Percentiles rank a stretch among this genome's conserved stretches.
These are phyloP conservation scores for Geotrupes spiniger DNA, from an alignment of 2,888 invertebrate species.

Conservation along the genomic window DNA sequence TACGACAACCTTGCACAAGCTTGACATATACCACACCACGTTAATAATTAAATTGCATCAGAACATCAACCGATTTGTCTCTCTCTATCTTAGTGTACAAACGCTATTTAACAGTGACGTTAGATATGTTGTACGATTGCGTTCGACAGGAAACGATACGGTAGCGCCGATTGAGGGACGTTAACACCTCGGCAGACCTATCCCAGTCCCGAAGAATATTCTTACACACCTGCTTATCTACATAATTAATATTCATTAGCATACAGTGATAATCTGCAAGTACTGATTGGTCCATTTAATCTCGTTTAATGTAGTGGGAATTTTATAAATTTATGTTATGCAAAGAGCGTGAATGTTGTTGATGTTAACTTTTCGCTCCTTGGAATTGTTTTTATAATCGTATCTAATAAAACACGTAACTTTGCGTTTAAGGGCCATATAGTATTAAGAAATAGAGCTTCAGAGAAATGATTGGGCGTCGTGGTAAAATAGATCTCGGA, in stretches of 20 bases:
- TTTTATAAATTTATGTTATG: constrained; percentile 7
- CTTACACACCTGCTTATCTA: constrained; percentile 26
- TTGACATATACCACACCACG: constrained; percentile 28
- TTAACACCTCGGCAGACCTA: constrained; percentile 10
- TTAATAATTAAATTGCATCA: constrained; percentile 28
- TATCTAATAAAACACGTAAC: no score
- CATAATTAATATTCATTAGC: constrained; percentile 27
- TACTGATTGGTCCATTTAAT: constrained; percentile 20
- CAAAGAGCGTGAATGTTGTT: no score
- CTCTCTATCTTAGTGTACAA: not conserved
- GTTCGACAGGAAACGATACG: constrained; percentile 8
- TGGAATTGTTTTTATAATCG: no score
- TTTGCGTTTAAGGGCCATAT: no score
- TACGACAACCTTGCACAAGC: constrained; percentile 32
- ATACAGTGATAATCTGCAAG: constrained; percentile 22
- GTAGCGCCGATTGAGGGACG: constrained; percentile 6
- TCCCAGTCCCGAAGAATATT: constrained; percentile 7
- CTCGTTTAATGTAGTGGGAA: constrained; percentile 5
- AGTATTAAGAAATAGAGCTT: no score
- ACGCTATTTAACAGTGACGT: not conserved
- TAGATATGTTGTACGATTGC: constrained; percentile 10
- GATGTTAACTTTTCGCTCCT: no score
- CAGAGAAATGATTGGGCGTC: no score
- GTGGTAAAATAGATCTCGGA: no score
- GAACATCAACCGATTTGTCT: constrained; percentile 16